Percentiles rank a stretch among this genome's conserved stretches.
These are phyloP conservation scores for Cheilosia soror DNA, from an alignment of 2,888 invertebrate species.

Conservation along the genomic window DNA sequence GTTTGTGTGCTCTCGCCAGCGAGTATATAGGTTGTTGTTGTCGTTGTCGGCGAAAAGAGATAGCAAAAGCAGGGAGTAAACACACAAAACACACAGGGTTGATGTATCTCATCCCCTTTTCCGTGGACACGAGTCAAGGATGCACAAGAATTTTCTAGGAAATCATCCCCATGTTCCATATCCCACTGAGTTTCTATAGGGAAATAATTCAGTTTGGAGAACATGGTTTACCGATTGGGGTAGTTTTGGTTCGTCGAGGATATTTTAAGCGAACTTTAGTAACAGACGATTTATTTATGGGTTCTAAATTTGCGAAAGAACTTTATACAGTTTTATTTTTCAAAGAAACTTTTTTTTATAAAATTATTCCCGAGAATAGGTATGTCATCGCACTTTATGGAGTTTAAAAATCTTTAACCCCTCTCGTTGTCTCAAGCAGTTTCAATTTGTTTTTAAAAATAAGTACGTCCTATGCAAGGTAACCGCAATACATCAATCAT, in stretches of 20 bases:
- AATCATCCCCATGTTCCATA: conserved; percentile 44
- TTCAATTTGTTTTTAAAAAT: too few species aligned
- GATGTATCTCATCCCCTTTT: conserved; percentile 19
- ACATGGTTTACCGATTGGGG: not conserved
- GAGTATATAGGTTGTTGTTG: conserved; percentile 1
- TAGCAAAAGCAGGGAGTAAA: conserved; percentile 5
- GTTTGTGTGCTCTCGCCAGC: conserved; percentile 16
- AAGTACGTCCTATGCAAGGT: too few species aligned
- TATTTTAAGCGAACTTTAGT: too few species aligned
- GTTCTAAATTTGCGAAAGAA: too few species aligned
- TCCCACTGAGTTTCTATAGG: conserved; percentile 36
- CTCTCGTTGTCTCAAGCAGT: too few species aligned
- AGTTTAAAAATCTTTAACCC: too few species aligned
- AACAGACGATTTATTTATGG: too few species aligned
- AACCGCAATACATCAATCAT: too few species aligned
- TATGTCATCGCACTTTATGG: too few species aligned
- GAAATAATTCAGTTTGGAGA: conserved; percentile 8
- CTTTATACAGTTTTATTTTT: too few species aligned
- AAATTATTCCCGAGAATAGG: too few species aligned
- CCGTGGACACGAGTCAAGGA: conserved; percentile 35
- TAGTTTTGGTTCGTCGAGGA: not conserved
- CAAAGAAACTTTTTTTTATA: too few species aligned
- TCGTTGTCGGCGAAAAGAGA: conserved; percentile 34
- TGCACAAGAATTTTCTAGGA: conserved; percentile 66
- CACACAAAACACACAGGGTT: not conserved